Evolutionary conservation across 2,888 invertebrate species (phyloP).

Genomic region (Gymnoscelis rufifasciata): DNA sequence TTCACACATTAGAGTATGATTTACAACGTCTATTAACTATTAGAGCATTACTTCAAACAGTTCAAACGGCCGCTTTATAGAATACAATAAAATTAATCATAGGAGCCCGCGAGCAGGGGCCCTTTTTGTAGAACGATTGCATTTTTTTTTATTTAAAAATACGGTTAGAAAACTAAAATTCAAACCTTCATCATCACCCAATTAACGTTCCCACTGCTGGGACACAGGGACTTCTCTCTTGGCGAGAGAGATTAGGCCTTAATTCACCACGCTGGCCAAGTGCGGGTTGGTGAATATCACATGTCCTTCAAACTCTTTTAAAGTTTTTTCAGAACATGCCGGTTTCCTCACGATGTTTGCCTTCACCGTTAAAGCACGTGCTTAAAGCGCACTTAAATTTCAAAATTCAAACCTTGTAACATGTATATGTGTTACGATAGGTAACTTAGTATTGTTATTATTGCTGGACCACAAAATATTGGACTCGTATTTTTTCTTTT

Average conservation of each 20-base stretch:
- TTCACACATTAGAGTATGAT: conserved; percentile 17
- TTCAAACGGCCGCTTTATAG: conserved; percentile 17
- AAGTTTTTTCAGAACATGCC: no score
- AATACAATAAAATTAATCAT: conserved; percentile 23
- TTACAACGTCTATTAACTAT: conserved; percentile 8
- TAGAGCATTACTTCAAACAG: conserved; percentile 18
- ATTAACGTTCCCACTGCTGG: background rate
- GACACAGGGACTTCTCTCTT: background rate
- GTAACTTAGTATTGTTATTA: no score
- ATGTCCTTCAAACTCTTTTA: background rate
- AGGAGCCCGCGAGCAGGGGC: conserved; percentile 13
- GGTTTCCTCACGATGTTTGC: no score
- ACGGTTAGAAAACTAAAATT: no score
- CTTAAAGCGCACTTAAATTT: no score
- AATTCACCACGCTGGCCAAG: background rate
- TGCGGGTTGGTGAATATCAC: no score
- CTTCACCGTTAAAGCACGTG: no score
- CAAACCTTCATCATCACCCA: no score
- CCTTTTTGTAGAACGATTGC: conserved; percentile 10
- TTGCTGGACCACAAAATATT: no score
- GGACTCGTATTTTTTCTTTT: no score
- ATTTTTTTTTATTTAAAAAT: background rate
- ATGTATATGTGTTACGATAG: no score
- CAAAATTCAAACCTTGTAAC: no score
- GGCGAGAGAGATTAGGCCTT: background rate